These are phyloP conservation scores for Premnoplex brunnescens DNA, from an alignment of 2,797 vertebrate genomes.

Conservation along the genomic window DNA sequence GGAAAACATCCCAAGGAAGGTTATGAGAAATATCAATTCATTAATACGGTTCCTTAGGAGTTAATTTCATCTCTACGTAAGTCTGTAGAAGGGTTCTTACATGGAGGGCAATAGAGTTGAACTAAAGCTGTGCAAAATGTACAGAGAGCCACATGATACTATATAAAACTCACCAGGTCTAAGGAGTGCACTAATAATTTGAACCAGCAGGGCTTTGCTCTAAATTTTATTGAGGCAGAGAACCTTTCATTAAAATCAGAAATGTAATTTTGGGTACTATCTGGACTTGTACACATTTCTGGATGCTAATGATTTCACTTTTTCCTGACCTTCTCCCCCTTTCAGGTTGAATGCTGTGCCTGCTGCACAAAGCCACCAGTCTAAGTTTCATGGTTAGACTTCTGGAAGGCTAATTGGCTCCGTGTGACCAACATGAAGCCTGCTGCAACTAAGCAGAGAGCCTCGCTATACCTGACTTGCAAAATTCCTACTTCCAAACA, in stretches of 20 bases:
- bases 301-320: slow-evolving; percentile 21
- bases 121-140: slow-evolving; percentile 65
- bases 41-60: slow-evolving; percentile 58
- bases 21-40: slow-evolving; percentile 40
- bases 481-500: background rate
- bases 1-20: slow-evolving; percentile 40
- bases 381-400: background rate
- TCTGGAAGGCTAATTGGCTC: slow-evolving; percentile 32
- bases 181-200: slow-evolving; percentile 57
- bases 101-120: slow-evolving; percentile 58
- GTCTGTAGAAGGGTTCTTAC: slow-evolving; percentile 60
- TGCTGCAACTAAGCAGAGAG: background rate
- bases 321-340: background rate
- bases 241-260: slow-evolving; percentile 60
- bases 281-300: slow-evolving; percentile 44
- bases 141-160: slow-evolving; percentile 55
- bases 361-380: background rate
- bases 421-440: background rate
- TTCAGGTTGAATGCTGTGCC: background rate
- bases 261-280: slow-evolving; percentile 50
- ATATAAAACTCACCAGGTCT: slow-evolving; percentile 61
- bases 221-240: slow-evolving; percentile 70
- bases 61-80: slow-evolving; percentile 48
- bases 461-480: background rate
- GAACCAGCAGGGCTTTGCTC: slow-evolving; percentile 61